Evolutionary conservation across 1,140 invertebrate genomes (phyloP).

Genomic region (Cryptotermes secundus): DNA sequence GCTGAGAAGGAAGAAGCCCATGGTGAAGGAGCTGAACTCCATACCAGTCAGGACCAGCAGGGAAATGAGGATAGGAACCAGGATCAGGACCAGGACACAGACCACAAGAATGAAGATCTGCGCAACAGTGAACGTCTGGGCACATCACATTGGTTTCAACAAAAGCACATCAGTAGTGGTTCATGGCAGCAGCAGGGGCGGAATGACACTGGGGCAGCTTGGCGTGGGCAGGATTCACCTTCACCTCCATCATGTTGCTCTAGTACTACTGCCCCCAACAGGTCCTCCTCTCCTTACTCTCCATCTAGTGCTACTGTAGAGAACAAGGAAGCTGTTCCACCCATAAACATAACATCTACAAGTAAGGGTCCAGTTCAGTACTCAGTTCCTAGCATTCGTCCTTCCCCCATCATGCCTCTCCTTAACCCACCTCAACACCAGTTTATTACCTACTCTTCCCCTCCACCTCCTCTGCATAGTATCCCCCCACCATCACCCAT

Average conservation of each 20-base stretch:
- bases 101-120: slow-evolving; percentile 31
- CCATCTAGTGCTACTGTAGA: slow-evolving; percentile 32
- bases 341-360: neutral
- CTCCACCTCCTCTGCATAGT: slow-evolving; percentile 36
- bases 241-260: neutral
- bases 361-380: neutral
- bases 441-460: slow-evolving; percentile 31
- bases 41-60: slow-evolving; percentile 36
- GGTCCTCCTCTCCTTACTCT: slow-evolving; percentile 35
- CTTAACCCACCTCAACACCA: slow-evolving; percentile 32
- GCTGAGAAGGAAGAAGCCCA: neutral
- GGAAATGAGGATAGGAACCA: slow-evolving; percentile 46
- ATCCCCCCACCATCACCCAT: slow-evolving; percentile 43
- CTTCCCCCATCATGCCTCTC: slow-evolving; percentile 43
- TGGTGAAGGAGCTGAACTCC: neutral
- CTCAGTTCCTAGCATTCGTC: slow-evolving; percentile 32
- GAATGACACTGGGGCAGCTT: neutral
- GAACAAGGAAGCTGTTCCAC: neutral
- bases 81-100: slow-evolving; percentile 45
- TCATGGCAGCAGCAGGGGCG: slow-evolving; percentile 36
- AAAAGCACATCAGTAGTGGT: slow-evolving; percentile 42
- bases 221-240: neutral
- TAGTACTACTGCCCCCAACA: neutral
- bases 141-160: slow-evolving; percentile 25
- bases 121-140: slow-evolving; percentile 25